A percentile compares a stretch with the other conserved stretches of the same genome.
Conservation (phyloP, 2,113 vertebrate species). For the Platycercus adscitus region DNA sequence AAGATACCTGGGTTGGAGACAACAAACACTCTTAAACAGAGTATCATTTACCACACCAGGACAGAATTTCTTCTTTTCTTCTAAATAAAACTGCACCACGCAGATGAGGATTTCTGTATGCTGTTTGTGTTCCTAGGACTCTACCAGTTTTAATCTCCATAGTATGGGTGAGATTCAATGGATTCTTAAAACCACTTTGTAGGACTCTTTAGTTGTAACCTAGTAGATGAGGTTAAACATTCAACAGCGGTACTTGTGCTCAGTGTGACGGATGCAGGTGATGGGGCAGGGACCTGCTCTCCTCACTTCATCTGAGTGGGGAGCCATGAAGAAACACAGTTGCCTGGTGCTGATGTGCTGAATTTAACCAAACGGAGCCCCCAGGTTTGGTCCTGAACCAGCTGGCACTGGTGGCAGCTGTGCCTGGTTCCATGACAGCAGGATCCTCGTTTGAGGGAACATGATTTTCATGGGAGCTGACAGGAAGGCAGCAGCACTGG, state of each 20-base stretch:
- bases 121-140: background rate
- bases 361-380: background rate
- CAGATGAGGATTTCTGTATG: background rate
- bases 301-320: fast-evolving
- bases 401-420: too few species aligned
- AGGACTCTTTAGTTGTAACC: background rate
- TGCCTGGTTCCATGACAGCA: fast-evolving
- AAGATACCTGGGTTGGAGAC: background rate
- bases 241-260: background rate
- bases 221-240: background rate
- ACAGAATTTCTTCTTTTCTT: background rate
- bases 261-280: fast-evolving
- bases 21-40: background rate
- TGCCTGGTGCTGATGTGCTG: background rate
- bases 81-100: background rate
- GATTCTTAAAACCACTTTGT: background rate
- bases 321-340: fast-evolving
- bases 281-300: background rate
- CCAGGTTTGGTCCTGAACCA: background rate
- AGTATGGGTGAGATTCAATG: background rate
- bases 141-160: background rate
- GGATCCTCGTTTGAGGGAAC: background rate
- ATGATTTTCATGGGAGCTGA: background rate
- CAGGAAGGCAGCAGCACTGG: fast-evolving
- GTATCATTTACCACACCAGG: background rate